These are phyloP conservation scores for Phrynocephalus vlangalii DNA, from an alignment of 2,797 vertebrate genomes.

Conservation along the genomic window DNA sequence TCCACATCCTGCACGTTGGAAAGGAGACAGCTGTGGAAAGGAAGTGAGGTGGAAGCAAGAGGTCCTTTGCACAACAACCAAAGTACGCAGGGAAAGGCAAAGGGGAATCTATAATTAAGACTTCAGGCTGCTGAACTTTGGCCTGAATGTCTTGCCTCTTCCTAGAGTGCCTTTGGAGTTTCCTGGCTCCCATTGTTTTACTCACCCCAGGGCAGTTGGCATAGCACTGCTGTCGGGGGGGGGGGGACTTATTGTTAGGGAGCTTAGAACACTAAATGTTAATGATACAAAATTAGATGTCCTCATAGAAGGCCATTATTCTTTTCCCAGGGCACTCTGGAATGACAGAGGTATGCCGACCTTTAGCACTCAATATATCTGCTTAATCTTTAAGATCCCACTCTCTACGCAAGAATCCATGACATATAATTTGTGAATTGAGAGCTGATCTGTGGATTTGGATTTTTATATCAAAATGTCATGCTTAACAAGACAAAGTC, in stretches of 20 bases:
- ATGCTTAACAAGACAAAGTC: too few species aligned
- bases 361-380: slow-evolving; percentile 31
- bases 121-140: slow-evolving; percentile 60
- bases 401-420: neutral
- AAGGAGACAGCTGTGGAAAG: slow-evolving; percentile 12
- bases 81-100: slow-evolving; percentile 50
- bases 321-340: slow-evolving; percentile 28
- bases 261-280: slow-evolving; percentile 61
- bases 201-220: slow-evolving; percentile 56
- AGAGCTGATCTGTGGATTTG: too few species aligned
- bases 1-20: slow-evolving; percentile 43
- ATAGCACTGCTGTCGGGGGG: slow-evolving; percentile 59
- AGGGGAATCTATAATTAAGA: slow-evolving; percentile 49
- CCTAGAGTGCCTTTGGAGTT: slow-evolving; percentile 52
- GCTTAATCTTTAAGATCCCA: slow-evolving; percentile 40
- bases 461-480: too few species aligned
- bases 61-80: slow-evolving; percentile 36
- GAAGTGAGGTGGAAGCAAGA: slow-evolving; percentile 35
- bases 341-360: slow-evolving; percentile 28
- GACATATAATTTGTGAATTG: too few species aligned
- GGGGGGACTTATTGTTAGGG: slow-evolving; percentile 50
- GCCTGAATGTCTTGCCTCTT: neutral
- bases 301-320: slow-evolving; percentile 32
- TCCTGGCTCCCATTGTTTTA: slow-evolving; percentile 70
- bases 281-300: slow-evolving; percentile 63